Percentiles rank a stretch among this genome's conserved stretches.
These are phyloP conservation scores for Hesperia comma DNA, from an alignment of 2,888 invertebrate genomes.

Conservation along the genomic window DNA sequence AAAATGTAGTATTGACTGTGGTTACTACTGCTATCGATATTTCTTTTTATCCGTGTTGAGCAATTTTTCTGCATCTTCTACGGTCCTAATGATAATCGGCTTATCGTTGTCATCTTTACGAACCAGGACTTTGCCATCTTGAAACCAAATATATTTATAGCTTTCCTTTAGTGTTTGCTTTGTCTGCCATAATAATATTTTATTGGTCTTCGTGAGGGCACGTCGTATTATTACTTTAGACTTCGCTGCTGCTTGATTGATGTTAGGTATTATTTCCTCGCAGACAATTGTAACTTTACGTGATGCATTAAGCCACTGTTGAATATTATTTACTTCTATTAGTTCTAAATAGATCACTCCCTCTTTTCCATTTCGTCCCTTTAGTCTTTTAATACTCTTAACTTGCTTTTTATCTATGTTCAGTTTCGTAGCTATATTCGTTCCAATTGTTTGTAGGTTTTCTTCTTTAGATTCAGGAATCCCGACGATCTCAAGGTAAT, in stretches of 20 bases:
- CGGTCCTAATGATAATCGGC: neutral
- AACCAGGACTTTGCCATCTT: conserved; percentile 19
- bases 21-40: too few species aligned
- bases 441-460: neutral
- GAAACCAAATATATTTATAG: conserved; percentile 36
- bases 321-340: neutral
- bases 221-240: conserved; percentile 12
- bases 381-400: conserved; percentile 3
- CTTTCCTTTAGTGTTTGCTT: conserved; percentile 31
- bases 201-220: conserved; percentile 23
- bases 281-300: neutral
- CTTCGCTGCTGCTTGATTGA: too few species aligned
- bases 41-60: too few species aligned
- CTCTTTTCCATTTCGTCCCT: conserved; percentile 11
- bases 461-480: conserved; percentile 18
- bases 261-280: neutral
- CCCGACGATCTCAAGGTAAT: conserved; percentile 16
- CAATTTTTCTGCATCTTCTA: too few species aligned
- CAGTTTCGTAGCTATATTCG: neutral
- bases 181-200: conserved; percentile 29
- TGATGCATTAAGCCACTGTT: conserved; percentile 14
- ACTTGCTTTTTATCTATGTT: neutral
- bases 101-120: conserved; percentile 32
- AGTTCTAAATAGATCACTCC: conserved; percentile 3
- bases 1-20: too few species aligned